A percentile compares a stretch with the other conserved stretches of the same genome.
phyloP scores from a whole-genome alignment of 2,113 vertebrate genomes.

The Hemichromis elongatus region DNA sequence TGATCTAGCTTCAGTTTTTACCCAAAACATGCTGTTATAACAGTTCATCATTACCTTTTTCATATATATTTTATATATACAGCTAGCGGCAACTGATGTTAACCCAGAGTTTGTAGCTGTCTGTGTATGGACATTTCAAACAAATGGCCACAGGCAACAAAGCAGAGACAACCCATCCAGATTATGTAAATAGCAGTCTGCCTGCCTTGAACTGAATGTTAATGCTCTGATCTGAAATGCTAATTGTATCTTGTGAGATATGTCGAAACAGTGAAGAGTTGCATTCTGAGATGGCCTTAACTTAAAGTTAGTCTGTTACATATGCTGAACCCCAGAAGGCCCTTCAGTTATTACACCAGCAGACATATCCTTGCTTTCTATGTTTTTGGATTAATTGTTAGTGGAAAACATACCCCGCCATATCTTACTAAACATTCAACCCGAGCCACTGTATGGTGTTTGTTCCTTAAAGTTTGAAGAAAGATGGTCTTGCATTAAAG shows the following conservation, averaged over 20 bases:
- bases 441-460: background rate
- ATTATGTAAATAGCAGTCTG: conserved; percentile 71
- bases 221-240: conserved; percentile 69
- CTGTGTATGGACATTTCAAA: conserved; percentile 62
- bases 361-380: background rate
- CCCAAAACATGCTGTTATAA: background rate
- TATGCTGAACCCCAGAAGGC: conserved; percentile 7
- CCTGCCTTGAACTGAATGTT: conserved; percentile 59
- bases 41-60: background rate
- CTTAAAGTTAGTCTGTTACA: conserved; percentile 20
- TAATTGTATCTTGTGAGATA: conserved; percentile 62
- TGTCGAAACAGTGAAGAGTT: conserved; percentile 39
- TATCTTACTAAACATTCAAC: background rate
- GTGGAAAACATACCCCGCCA: background rate
- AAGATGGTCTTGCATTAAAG: conserved; percentile 4
- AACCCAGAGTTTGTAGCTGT: conserved; percentile 36
- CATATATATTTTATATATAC: background rate
- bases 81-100: conserved; percentile 26
- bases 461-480: background rate
- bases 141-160: conserved; percentile 53
- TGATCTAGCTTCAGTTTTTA: background rate
- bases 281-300: conserved; percentile 46
- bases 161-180: conserved; percentile 63
- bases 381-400: background rate
- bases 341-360: background rate